phyloP scores from a whole-genome alignment of 92 coral and sea anemone species.

The Chrysogorgia sp. region DNA sequence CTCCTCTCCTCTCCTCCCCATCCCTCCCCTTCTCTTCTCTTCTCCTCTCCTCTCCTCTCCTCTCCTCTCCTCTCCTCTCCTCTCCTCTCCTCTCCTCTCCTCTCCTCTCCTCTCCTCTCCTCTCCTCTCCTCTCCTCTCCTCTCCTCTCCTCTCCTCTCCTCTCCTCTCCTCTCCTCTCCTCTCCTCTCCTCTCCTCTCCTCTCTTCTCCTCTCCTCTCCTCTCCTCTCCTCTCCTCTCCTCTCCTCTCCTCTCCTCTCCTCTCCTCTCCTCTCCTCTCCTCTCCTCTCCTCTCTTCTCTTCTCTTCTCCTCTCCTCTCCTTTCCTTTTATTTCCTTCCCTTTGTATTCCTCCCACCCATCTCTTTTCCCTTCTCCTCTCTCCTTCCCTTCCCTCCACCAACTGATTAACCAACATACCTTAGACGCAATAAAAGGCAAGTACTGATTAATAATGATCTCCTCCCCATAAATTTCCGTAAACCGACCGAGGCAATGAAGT shows the following conservation, averaged over 20 bases:
- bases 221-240: not conserved
- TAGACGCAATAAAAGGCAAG: conserved; percentile 73
- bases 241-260: not conserved
- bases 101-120: not conserved
- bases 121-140: not conserved
- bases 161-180: not conserved
- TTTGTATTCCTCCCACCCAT: not conserved
- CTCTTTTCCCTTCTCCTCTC: too few species aligned
- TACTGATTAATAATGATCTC: conserved; percentile 87
- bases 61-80: conserved; percentile 7
- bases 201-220: not conserved
- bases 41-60: not conserved
- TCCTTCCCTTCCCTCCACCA: too few species aligned
- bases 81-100: conserved; percentile 1
- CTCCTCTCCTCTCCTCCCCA: not conserved
- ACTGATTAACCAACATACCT: too few species aligned
- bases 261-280: not conserved
- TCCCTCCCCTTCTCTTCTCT: not conserved
- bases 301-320: not conserved
- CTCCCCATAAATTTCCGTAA: conserved; percentile 85
- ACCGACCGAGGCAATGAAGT: conserved; percentile 72
- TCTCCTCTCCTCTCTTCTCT: not conserved
- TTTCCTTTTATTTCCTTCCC: too few species aligned
- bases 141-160: not conserved
- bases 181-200: not conserved